These are phyloP conservation scores for Catocala fraxini DNA, from an alignment of 2,888 invertebrate genomes.

Conservation along the genomic window DNA sequence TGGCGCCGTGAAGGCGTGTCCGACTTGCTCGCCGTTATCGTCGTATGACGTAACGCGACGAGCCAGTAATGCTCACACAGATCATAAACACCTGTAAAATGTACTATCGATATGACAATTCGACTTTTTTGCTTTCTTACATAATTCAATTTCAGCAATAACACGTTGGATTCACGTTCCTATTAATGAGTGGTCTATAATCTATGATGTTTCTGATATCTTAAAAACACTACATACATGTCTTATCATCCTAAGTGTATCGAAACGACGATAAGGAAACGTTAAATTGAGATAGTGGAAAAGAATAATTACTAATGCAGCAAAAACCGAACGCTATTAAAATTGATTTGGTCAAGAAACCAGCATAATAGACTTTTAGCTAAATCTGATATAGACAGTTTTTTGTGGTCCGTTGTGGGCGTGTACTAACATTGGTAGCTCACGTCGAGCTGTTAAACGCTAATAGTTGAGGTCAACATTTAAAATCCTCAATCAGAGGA, in stretches of 20 bases:
- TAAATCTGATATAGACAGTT: conserved; percentile 41
- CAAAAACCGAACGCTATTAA: conserved; percentile 25
- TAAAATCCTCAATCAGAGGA: conserved; percentile 50
- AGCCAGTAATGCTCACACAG: conserved; percentile 54
- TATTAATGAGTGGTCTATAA: conserved; percentile 40
- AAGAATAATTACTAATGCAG: conserved; percentile 50
- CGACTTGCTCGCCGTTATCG: conserved; percentile 75
- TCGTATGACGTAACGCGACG: conserved; percentile 80
- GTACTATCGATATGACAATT: conserved; percentile 12
- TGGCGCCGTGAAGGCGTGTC: conserved; percentile 85
- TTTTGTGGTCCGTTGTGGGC: conserved; percentile 63
- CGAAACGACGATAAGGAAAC: conserved; percentile 64
- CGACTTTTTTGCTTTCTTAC: conserved; percentile 16
- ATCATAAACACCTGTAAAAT: conserved; percentile 60
- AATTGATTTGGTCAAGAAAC: conserved; percentile 16
- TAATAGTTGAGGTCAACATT: conserved; percentile 64
- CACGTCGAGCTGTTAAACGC: conserved; percentile 57
- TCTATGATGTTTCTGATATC: conserved; percentile 49
- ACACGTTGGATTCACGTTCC: conserved; percentile 42
- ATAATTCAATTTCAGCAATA: conserved; percentile 25
- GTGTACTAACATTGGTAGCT: conserved; percentile 67
- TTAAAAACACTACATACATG: conserved; percentile 52
- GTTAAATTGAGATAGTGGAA: conserved; percentile 56
- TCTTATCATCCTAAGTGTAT: conserved; percentile 68
- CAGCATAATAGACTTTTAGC: conserved; percentile 29